Conservation (phyloP, 2,888 invertebrate genomes). For the Metallyticus violacea region DNA sequence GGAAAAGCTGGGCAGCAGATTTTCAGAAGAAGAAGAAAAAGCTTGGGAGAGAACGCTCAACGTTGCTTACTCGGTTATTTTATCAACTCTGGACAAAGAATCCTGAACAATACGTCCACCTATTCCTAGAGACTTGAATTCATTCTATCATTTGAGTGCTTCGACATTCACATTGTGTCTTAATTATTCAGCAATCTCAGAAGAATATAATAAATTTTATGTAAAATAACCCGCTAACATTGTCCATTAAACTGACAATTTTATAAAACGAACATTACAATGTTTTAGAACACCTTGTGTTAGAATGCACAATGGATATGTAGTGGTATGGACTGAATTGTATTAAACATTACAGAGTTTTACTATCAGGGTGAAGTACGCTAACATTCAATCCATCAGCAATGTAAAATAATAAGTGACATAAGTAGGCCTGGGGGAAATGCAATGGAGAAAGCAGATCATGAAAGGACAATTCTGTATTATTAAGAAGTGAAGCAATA, state of each 20-base stretch:
- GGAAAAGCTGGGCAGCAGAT: constrained; percentile 46
- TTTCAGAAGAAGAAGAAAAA: constrained; percentile 45
- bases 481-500: too few relatives aligned
- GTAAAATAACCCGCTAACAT: not conserved
- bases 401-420: too few relatives aligned
- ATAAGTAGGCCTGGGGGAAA: too few relatives aligned
- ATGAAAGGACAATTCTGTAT: too few relatives aligned
- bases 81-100: constrained; percentile 38
- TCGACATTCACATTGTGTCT: not conserved
- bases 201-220: too few relatives aligned
- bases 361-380: not conserved
- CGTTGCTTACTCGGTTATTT: constrained; percentile 42
- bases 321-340: not conserved
- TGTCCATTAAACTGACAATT: not conserved
- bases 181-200: not conserved
- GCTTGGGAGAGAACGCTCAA: constrained; percentile 51
- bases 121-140: not conserved
- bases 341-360: not conserved
- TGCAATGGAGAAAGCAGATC: too few relatives aligned
- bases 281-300: not conserved
- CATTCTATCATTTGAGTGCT: not conserved
- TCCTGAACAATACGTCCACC: not conserved
- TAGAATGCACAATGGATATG: not conserved
- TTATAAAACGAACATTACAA: not conserved
- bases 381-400: too few relatives aligned